A percentile compares a stretch with the other conserved stretches of the same genome.
phyloP scores from a whole-genome alignment of 1,140 invertebrate genomes.

The Drosophila seguyi region DNA sequence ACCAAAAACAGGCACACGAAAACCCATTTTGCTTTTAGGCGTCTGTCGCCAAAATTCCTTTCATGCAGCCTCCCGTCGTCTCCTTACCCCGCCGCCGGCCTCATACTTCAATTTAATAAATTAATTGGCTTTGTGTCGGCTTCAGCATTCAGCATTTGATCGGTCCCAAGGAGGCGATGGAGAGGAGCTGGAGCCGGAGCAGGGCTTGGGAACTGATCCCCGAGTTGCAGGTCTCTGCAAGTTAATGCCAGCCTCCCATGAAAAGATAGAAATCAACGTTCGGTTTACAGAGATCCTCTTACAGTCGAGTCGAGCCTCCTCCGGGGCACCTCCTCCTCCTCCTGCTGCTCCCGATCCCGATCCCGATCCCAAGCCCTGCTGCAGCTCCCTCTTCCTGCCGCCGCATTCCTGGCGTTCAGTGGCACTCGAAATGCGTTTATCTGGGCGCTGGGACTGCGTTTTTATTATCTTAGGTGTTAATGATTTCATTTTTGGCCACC shows the following conservation, averaged over 20 bases:
- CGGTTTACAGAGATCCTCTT: conserved; percentile 57
- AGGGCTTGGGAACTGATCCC: conserved; percentile 36
- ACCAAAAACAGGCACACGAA: conserved; percentile 80
- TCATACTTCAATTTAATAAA: conserved; percentile 85
- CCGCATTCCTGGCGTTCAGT: conserved; percentile 68
- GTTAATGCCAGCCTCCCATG: conserved; percentile 74
- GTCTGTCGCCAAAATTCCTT: conserved; percentile 84
- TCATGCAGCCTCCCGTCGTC: conserved; percentile 36
- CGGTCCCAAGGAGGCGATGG: conserved; percentile 31
- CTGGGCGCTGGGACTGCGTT: conserved; percentile 47
- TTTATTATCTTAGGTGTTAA: conserved; percentile 84
- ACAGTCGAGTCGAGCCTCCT: conserved; percentile 32
- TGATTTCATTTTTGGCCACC: conserved; percentile 85
- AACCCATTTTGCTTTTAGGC: conserved; percentile 82
- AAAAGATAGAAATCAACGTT: conserved; percentile 73
- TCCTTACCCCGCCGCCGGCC: conserved; percentile 11
- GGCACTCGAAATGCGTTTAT: conserved; percentile 52
- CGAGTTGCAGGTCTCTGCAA: conserved; percentile 26
- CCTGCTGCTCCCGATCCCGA: neutral
- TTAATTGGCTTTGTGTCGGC: conserved; percentile 84
- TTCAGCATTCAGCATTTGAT: conserved; percentile 50
- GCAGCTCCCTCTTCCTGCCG: conserved; percentile 6
- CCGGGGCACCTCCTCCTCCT: conserved; percentile 5
- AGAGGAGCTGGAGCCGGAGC: neutral
- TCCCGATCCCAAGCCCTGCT: conserved; percentile 6